These are phyloP conservation scores for Acrobasis suavella DNA, from an alignment of 2,888 invertebrate species.

Conservation along the genomic window DNA sequence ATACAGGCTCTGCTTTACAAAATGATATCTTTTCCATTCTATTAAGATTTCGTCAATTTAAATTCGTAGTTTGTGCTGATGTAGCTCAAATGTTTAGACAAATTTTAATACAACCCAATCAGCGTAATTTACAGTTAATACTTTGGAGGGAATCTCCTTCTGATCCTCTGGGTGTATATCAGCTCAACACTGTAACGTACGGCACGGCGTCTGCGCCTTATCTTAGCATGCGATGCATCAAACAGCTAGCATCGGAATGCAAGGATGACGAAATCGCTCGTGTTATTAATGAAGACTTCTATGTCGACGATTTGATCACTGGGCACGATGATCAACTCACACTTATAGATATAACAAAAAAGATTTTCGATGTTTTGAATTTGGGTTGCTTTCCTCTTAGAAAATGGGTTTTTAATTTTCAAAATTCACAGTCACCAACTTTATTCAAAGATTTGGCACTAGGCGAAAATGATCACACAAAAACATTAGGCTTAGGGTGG, in stretches of 20 bases:
- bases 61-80: too few relatives aligned
- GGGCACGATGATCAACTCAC: constrained; percentile 19
- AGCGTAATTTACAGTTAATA: constrained; percentile 38
- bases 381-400: too few relatives aligned
- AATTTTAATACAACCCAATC: constrained; percentile 12
- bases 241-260: constrained; percentile 24
- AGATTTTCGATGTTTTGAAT: too few relatives aligned
- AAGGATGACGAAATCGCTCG: constrained; percentile 1
- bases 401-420: too few relatives aligned
- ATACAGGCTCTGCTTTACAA: constrained; percentile 30
- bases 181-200: constrained; percentile 26
- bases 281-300: constrained; percentile 32
- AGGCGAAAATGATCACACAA: constrained; percentile 24
- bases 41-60: too few relatives aligned
- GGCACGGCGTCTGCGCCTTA: constrained; percentile 1
- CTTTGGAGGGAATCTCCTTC: constrained; percentile 36
- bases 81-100: too few relatives aligned
- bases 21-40: too few relatives aligned
- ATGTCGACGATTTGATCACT: constrained; percentile 38
- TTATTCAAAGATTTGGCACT: too few relatives aligned
- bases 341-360: too few relatives aligned
- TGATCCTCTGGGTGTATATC: constrained; percentile 32
- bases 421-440: too few relatives aligned
- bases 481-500: constrained; percentile 33
- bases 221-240: constrained; percentile 34